Percentiles rank a stretch among this genome's conserved stretches.
phyloP scores from a whole-genome alignment of 2,113 vertebrate species.

The Recurvirostra avosetta region DNA sequence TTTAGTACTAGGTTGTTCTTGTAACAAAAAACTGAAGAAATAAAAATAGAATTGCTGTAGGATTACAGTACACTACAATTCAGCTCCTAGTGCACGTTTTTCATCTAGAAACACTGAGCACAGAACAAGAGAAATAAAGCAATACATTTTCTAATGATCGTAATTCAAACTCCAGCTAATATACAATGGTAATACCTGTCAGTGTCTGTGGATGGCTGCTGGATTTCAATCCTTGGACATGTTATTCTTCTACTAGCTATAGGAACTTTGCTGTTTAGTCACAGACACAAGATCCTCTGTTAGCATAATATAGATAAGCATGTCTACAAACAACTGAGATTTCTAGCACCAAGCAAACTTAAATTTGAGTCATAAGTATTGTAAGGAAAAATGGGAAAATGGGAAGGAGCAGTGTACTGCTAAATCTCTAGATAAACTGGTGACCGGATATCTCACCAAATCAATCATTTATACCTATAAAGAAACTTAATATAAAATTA shows the following conservation, averaged over 20 bases:
- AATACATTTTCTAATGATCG: neutral
- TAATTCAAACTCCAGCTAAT: constrained; percentile 23
- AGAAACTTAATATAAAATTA: neutral
- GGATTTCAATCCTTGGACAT: constrained; percentile 75
- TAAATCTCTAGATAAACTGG: neutral
- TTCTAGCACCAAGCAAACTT: constrained; percentile 13
- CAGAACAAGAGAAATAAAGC: constrained; percentile 30
- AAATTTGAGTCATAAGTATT: neutral
- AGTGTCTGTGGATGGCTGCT: constrained; percentile 72
- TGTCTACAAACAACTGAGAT: constrained; percentile 22
- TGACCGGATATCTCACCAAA: neutral
- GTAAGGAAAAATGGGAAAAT: neutral
- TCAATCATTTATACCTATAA: neutral
- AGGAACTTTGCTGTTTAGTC: constrained; percentile 69
- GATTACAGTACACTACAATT: neutral
- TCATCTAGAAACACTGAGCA: constrained; percentile 33
- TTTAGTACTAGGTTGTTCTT: neutral
- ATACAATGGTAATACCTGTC: constrained; percentile 68
- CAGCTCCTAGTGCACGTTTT: neutral
- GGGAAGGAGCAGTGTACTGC: neutral
- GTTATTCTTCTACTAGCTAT: constrained; percentile 71
- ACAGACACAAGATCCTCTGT: constrained; percentile 70
- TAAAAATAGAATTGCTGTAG: constrained; percentile 21
- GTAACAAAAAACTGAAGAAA: constrained; percentile 52
- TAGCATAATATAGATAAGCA: constrained; percentile 51